Base-by-base conservation (phyloP, 2,888 invertebrate genomes). In the Helobdella robusta region DNA sequence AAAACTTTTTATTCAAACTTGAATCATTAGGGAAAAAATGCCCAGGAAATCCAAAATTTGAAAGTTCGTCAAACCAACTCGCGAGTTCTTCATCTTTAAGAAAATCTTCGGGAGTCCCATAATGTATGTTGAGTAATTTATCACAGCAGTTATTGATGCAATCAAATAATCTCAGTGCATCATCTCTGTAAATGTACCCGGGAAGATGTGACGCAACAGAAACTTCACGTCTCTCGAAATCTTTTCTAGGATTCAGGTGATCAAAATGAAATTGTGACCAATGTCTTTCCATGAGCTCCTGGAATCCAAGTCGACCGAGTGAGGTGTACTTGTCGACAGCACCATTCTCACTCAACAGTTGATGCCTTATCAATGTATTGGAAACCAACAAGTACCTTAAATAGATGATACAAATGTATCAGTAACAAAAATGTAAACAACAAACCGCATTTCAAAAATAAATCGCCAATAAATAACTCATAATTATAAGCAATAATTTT, bases 121-220 rank as follows among this genome's bases (percentile, higher is more conserved):
- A 62, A 23, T 62, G 62, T 8, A 48, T 1, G 18, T 62, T 48
- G 28, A 62, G 30, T 32, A 62, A 34, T 2, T 50, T 28, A 8
- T 30, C 30, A 50, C 62, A 62, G 34, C 66, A 69, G 28, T 58
- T 67, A 23, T 25, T 32, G 8, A 71, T 48, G 34, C 67, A 65
- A 18, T 66, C 65, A 68, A 67, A 71, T 20, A 70, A 40, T 15
- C 61, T 36, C 2, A 67, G 46, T 2, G 67, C 66, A 60, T 71
- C 71, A 30, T 71, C 71, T 2, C 71, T 32, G 64, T 68, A 71
- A 60, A 65, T 65, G 50, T 70, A 71, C 60, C 65, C 65, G 3
- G 68, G 67, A 30, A 70, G 67, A 30, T 62, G 40, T 1, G 34
- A 25, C 25, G 32, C 52, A 40, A 68, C 64, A 6, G 64, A 36